A percentile compares a stretch with the other conserved stretches of the same genome.
phyloP scores from a whole-genome alignment of 2,113 vertebrate species.

The Oreocharis arfaki region DNA sequence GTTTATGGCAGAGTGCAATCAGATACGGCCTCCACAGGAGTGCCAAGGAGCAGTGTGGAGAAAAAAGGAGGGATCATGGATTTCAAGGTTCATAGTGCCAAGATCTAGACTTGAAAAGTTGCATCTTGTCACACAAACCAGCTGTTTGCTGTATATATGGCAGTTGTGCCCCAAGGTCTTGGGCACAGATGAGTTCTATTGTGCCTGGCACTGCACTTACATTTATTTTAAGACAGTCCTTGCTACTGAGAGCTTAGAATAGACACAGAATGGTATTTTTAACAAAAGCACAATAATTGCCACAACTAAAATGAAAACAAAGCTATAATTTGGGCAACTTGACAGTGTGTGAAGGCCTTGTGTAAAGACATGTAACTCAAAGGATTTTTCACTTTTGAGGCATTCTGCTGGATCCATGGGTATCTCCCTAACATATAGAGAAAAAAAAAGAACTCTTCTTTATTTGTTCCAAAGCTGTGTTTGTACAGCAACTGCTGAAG shows the following conservation, averaged over 20 bases:
- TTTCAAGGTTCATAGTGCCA: neutral
- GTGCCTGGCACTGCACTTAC: slow-evolving; percentile 3
- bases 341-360: neutral
- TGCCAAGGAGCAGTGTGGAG: neutral
- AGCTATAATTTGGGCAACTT: slow-evolving; percentile 40
- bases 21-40: rapidly evolving
- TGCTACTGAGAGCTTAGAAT: slow-evolving; percentile 29
- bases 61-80: neutral
- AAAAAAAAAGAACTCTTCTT: neutral
- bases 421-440: slow-evolving; percentile 15
- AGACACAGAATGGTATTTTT: slow-evolving; percentile 52
- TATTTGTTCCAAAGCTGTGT: slow-evolving; percentile 46
- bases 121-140: neutral
- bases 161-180: neutral
- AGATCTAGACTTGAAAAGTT: neutral
- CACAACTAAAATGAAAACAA: slow-evolving; percentile 51
- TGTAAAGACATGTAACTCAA: neutral
- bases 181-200: neutral
- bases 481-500: slow-evolving; percentile 63
- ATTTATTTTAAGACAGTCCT: slow-evolving; percentile 46
- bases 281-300: slow-evolving; percentile 49
- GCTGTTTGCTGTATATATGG: neutral
- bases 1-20: neutral
- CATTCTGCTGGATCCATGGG: neutral
- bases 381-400: neutral